These are phyloP conservation scores for Eptesicus fuscus DNA, from an alignment of 2,113 vertebrate species.

Conservation along the genomic window DNA sequence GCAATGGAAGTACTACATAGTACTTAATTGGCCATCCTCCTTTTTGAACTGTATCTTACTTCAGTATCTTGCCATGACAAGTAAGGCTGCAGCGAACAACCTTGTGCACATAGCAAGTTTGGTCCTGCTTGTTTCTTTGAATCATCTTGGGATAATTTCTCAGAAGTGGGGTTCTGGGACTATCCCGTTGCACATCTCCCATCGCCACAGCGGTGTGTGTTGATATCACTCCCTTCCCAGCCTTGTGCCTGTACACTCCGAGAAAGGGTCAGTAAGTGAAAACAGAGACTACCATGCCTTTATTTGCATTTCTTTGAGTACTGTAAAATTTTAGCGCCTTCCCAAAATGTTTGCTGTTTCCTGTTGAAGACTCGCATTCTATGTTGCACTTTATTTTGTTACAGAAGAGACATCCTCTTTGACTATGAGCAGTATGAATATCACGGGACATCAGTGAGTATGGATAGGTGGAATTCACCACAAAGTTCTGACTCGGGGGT, in stretches of 20 bases:
- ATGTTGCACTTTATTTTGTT: constrained; percentile 54
- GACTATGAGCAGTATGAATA: constrained; percentile 99
- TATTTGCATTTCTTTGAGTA: neutral
- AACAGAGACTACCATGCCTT: neutral
- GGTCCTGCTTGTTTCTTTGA: neutral
- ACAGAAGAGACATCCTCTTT: constrained; percentile 94
- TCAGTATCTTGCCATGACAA: neutral
- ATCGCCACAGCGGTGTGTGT: neutral
- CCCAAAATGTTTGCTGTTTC: neutral
- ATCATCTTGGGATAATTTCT: neutral
- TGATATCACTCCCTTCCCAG: neutral
- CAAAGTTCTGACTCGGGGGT: neutral
- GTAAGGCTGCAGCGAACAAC: neutral
- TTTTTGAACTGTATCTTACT: neutral
- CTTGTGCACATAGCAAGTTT: neutral
- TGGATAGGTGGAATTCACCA: neutral
- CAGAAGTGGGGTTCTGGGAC: neutral
- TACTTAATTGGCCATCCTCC: neutral
- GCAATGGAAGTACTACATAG: neutral
- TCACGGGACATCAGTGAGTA: constrained; percentile 96
- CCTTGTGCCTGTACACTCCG: neutral
- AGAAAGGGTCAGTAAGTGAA: neutral
- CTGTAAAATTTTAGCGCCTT: neutral
- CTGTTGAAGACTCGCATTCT: neutral
- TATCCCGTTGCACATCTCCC: neutral